Base-by-base conservation (phyloP, 2,888 invertebrate species). In the Aradus depressus region DNA sequence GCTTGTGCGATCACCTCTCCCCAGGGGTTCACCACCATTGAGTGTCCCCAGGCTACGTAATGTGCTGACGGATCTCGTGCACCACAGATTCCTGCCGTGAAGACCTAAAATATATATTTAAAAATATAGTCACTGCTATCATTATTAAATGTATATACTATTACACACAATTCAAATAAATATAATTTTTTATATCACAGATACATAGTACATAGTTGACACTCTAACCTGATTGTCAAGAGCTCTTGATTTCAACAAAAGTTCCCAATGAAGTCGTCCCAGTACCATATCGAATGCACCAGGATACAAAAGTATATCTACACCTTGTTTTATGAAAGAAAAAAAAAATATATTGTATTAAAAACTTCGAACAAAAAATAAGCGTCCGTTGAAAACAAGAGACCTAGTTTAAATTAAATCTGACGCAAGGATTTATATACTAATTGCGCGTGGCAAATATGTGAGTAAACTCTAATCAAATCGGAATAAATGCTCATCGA, bases 251-350 rank as follows among this genome's bases (percentile, higher is more conserved):
- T 86, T 75, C 53, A 80, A 82, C 16, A 96, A 70, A 3, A 91
- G 67, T 64, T 91, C 85, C 92, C 93, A 97, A 68, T 96, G 95
- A 50, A 81, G 71, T 0, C 93, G 92, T 0, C 96, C 96, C 0
- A 95, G 95, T 1, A 89, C 91, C 86, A 88, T 87, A 69, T 92
- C 96, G 69, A 96, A 96, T 1, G 95, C 93, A 22, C 84, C 93
- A 1, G 96, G 96, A 70, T 92, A 96, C 21, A 96, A 71, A 23
- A 96, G 69, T 61, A 95, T 67, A 49, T 88, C 77, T 63, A 93
- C 93, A 0, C 86, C 90, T 81, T 62, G 8, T 22, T n/a, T n/a
- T n/a, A n/a, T n/a, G 62, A 10, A 14, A 47, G 16, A 14, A 25
- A 23, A 42, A 42, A 18, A 34, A 14, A 16, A 38, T 18, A 48